Base-by-base conservation (phyloP, 92 coral and sea anemone genomes). In the Paramuricea clavata region DNA sequence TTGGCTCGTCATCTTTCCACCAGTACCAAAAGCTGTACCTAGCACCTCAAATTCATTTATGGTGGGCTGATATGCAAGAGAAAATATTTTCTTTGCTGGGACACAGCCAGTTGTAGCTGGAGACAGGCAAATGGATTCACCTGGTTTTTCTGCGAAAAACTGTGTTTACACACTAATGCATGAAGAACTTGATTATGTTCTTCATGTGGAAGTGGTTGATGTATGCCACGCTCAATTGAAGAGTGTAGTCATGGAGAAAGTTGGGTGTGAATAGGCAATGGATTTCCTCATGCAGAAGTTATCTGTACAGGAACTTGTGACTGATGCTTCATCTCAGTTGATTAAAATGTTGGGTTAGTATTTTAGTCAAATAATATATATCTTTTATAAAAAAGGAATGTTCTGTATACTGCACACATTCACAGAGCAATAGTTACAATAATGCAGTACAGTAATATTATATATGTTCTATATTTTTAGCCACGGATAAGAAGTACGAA, bases 401-500 rank as follows among this genome's bases (percentile, higher is more conserved):
- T n/a, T n/a, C n/a, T n/a, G n/a, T n/a, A n/a, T n/a, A n/a, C n/a
- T n/a, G n/a, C n/a, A n/a, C n/a, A n/a, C n/a, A n/a, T n/a, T n/a
- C n/a, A n/a, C n/a, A n/a, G n/a, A n/a, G n/a, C n/a, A n/a, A n/a
- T n/a, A n/a, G n/a, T n/a, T n/a, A n/a, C n/a, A n/a, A n/a, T n/a
- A n/a, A n/a, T n/a, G n/a, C n/a, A n/a, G n/a, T n/a, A n/a, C n/a
- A n/a, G n/a, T n/a, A n/a, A n/a, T n/a, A n/a, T 39, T 10, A 39
- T 39, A 39, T 10, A 39, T 56, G 21, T 57, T 19, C 12, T 67
- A 0, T 67, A 25, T 67, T 22, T 82, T 59, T 35, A 82, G 76
- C 86, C 74, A 65, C 77, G 49, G 64, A 42, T 68, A 71, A 71
- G 54, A 82, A 82, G 33, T 82, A 82, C 54, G 73, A 82, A 73